Evolutionary conservation across 2,113 vertebrate genomes (phyloP).

Genomic region (Eclectus roratus): DNA sequence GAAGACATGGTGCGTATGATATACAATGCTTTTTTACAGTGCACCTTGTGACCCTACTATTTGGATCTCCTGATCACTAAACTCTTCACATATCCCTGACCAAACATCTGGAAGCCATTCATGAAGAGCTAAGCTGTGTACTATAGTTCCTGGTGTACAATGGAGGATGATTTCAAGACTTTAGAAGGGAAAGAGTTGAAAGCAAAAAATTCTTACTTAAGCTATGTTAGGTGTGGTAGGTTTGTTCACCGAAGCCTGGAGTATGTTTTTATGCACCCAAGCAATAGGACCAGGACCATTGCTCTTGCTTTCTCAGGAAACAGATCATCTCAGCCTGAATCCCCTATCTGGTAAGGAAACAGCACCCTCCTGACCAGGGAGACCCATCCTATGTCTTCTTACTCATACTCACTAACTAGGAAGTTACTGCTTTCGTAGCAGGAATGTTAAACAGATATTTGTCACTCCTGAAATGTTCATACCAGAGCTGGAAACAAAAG

Average conservation of each 20-base stretch:
- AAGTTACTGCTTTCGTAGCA: background rate
- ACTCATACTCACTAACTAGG: background rate
- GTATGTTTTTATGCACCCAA: background rate
- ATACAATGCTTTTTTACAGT: background rate
- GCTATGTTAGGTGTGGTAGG: background rate
- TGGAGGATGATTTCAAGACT: background rate
- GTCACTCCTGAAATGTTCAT: background rate
- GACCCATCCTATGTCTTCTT: background rate
- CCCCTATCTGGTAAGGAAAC: background rate
- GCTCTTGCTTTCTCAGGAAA: background rate
- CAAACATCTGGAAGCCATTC: background rate
- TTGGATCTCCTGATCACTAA: background rate
- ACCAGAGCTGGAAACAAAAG: background rate
- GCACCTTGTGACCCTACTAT: background rate
- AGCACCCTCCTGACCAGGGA: background rate
- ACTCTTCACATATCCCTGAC: background rate
- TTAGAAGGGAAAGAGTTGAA: background rate
- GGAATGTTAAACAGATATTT: background rate
- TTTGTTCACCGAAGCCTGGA: background rate
- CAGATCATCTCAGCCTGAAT: background rate
- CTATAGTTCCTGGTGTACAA: background rate
- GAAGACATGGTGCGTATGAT: background rate
- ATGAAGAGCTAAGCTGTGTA: background rate
- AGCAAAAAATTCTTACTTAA: background rate
- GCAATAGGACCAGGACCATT: background rate